Evolutionary conservation across 2,113 vertebrate species (phyloP), one percentile per base, ranked within the genome.

Genomic region (Semnornis frantzii): DNA sequence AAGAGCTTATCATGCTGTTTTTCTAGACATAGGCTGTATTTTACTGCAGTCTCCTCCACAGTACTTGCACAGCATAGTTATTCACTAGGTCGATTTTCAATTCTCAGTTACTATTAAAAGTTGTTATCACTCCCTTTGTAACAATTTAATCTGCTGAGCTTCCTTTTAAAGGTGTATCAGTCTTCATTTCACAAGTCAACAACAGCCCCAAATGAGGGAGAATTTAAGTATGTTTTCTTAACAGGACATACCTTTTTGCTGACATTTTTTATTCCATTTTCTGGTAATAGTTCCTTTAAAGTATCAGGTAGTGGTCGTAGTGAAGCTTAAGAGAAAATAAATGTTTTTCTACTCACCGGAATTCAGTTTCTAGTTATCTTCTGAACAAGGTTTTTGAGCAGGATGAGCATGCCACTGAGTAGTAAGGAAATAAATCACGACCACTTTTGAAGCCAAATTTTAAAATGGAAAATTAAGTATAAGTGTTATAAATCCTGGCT

Each of bases 71-170:
- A 16, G 8, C 16, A 6, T 18, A 87, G 66, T 79, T 87, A 72
- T 12, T 82, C 44, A 17, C 74, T 58, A 68, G 65, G 59, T 90
- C 18, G 2, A 78, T 92, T 93, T 86, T 94, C 77, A 90, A 31
- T 93, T 90, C 66, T 94, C 66, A 86, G 73, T 81, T 89, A 52
- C n/a, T 93, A 74, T 9, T 60, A 81, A 70, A 87, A 48, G 20
- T 63, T 72, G n/a, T 66, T 93, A 54, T 9, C 54, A 28, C 54
- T 92, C 75, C 77, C 58, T 92, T 70, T 74, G 60, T 87, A 60
- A 60, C 72, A 84, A 87, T 76, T 82, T 90, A 55, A 66, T 91
- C 70, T 78, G 28, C 84, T 82, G 66, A 86, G 74, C 52, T 93
- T 91, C 16, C 37, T 85, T 89, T 68, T 79, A 19, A 77, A 66